These are phyloP conservation scores for Tokudaia tokunoshimensis DNA, from an alignment of 2,797 vertebrate genomes.

Conservation along the genomic window DNA sequence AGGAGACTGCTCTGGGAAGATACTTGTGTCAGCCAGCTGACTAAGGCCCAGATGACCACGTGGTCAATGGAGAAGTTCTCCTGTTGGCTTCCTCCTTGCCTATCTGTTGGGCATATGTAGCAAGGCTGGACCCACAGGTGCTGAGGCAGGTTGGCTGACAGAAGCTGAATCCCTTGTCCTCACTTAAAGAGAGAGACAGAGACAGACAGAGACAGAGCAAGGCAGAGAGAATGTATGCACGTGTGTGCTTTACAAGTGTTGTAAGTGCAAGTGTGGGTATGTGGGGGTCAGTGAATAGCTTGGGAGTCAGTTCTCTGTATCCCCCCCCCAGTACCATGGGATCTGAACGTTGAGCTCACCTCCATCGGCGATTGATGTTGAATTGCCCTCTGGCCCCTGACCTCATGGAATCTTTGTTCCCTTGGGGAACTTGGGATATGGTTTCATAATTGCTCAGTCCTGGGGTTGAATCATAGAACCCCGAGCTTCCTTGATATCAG, in stretches of 20 bases:
- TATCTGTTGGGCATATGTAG: not conserved
- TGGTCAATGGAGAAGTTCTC: constrained; percentile 6
- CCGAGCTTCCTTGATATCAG: not conserved
- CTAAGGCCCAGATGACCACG: not conserved
- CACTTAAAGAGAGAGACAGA: no score
- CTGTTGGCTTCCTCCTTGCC: not conserved
- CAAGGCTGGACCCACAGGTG: not conserved
- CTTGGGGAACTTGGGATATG: not conserved
- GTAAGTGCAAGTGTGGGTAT: not conserved
- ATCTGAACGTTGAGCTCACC: not conserved
- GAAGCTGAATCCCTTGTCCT: not conserved
- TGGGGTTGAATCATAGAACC: not conserved
- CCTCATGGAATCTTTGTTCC: not conserved
- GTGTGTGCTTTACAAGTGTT: not conserved
- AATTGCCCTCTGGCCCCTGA: not conserved
- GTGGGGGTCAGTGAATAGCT: not conserved
- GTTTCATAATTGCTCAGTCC: not conserved
- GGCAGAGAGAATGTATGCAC: not conserved
- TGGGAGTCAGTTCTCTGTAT: not conserved
- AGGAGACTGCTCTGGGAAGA: not conserved
- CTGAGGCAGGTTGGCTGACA: not conserved
- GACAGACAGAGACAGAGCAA: no score
- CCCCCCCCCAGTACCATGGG: not conserved
- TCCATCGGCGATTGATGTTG: not conserved
- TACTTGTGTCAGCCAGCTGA: not conserved